A percentile compares a stretch with the other conserved stretches of the same genome.
Evolutionary conservation across 2,797 vertebrate genomes (phyloP).

Genomic region (Tenualosa thibaudeaui): DNA sequence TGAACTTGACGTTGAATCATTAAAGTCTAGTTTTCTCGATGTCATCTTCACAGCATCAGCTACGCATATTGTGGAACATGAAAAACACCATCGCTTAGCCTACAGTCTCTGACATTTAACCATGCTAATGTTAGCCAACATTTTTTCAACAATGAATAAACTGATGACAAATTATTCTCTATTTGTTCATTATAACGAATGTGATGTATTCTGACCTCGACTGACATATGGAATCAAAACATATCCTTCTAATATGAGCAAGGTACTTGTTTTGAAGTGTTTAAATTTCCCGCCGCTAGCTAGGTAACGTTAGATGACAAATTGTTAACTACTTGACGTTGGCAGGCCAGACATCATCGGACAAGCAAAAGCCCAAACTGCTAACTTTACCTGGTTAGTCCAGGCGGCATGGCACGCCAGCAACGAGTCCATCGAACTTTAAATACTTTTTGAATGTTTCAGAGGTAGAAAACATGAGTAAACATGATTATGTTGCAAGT

Average conservation of each 20-base stretch:
- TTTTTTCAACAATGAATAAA: not conserved
- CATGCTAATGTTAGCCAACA: not conserved
- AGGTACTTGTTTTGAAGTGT: not conserved
- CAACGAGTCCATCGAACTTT: not conserved
- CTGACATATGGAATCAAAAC: not conserved
- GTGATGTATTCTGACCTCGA: not conserved
- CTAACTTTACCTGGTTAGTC: not conserved
- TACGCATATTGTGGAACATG: not conserved
- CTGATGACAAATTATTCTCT: not conserved
- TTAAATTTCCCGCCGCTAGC: constrained; percentile 67
- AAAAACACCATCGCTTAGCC: not conserved
- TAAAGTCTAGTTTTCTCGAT: constrained; percentile 29
- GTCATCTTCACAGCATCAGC: not conserved
- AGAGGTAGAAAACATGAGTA: not conserved
- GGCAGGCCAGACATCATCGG: not conserved
- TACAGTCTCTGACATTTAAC: not conserved
- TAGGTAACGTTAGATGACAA: not conserved
- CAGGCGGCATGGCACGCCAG: not conserved
- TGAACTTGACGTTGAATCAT: constrained; percentile 58
- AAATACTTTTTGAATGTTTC: not conserved
- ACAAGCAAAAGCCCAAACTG: not conserved
- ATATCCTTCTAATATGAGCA: not conserved
- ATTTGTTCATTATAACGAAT: no score
- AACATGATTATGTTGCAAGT: not conserved
- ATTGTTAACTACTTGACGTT: not conserved